Evolutionary conservation across 2,113 vertebrate genomes (phyloP), one percentile per base, ranked within the genome.

Genomic region (Pedionomus torquatus): DNA sequence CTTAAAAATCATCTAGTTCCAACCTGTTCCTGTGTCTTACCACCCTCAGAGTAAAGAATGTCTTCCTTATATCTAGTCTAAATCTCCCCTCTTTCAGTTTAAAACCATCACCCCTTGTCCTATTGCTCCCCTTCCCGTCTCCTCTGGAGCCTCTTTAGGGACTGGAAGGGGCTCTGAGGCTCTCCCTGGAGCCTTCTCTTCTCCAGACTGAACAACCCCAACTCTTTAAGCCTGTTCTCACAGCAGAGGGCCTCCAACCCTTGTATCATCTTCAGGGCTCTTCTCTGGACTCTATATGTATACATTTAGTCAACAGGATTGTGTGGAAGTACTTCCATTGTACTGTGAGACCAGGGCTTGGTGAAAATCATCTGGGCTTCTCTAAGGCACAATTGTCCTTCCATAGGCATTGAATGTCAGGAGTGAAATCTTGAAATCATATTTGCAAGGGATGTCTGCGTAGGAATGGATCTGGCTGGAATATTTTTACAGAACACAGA

Each of bases 101-200:
- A 25, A 61, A 35, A 25, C 13, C 1, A 1, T 25, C 37, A 2
- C 14, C 23, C 23, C 23, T 61, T 2, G 4, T 61, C 14, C n/a
- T 25, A 7, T 37, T 9, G 15, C n/a, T 61, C n/a, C n/a, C 21
- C 23, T 37, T n/a, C 58, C n/a, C n/a, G 37, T 16, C 58, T 37
- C 9, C 35, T 21, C 58, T 37, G 55, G 19, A 58, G 33, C 19
- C 31, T 20, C 55, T 37, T 60, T 10, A 37, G 58, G 58, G 57
- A 60, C 57, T 60, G 33, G 31, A 35, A 60, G 33, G 33, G n/a
- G 57, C n/a, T 60, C 8, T 15, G 15, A 35, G 20, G 57, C n/a
- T 60, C 57, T 60, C 33, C 57, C n/a, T 2, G 57, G 21, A 35
- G 57, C 57, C 57, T 60, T 60, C 31, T 57, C 54, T 55, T 55